Evolutionary conservation across 2,113 vertebrate species (phyloP), one percentile per base, ranked within the genome.

Genomic region (Hoplias malabaricus): DNA sequence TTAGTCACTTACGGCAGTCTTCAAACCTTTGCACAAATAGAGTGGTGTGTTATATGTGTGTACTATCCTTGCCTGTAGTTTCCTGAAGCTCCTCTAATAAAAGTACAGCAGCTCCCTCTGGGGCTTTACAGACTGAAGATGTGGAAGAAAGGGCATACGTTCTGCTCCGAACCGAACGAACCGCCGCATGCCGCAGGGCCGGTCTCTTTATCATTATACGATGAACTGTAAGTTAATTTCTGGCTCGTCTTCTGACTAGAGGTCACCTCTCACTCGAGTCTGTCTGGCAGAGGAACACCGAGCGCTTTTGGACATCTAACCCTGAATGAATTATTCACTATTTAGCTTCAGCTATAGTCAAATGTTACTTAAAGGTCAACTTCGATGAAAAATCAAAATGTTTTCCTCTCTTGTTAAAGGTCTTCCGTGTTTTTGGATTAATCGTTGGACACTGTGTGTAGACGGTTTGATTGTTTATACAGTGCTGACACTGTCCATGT

Each of bases 261-360:
- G 66, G 68, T 25, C 75, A 69, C 43, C 27, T 7, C 36, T 36
- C 33, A 27, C 23, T 9, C 62, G 40, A 4, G 31, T 54, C 19
- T 43, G 21, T 25, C 53, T 59, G 25, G 7, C 14, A 42, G 34
- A 19, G 14, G 43, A 53, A 33, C 54, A 69, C 33, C 43, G 66
- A 69, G 69, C 61, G 54, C 29, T 38, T 65, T 65, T 75, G 50
- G 36, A 70, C 38, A 71, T 53, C 25, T 42, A 40, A 69, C 46
- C 53, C 69, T 57, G 57, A 68, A 78, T 50, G 70, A 56, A 78
- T 82, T 77, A 78, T 73, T 77, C 40, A 74, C 53, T 53, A 40
- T 73, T 59, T 59, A 57, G 69, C 56, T 66, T 54, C 68, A 61
- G 29, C 43, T 61, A 2, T 59, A 48, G 46, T 50, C 21, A 36